Evolutionary conservation across 64 coral and sea anemone genomes (phyloP), one percentile per base, ranked within the genome.

Genomic region (Pachyseris speciosa): DNA sequence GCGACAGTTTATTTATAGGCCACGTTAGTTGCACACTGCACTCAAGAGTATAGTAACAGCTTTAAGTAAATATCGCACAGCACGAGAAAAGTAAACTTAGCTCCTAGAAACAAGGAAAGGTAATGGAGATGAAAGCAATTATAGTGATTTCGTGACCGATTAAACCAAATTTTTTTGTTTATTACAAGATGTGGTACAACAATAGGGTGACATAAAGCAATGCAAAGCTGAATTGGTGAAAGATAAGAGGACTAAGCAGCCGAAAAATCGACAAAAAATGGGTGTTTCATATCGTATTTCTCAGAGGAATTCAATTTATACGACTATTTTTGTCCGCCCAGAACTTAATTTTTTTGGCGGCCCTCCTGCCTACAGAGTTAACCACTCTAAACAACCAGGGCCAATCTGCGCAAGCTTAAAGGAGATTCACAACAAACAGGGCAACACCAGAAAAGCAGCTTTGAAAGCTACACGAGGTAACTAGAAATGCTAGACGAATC

Each of bases 181-280:
- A 57, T 22, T 29, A 20, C 53, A 59, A 34, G 34, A 39, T 61
- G 13, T 25, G 33, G 52, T 40, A 60, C 12, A 12, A 28, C n/a
- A 34, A 36, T n/a, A n/a, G 27, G 29, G 29, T 58, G 75, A 79
- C 31, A 55, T 57, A 80, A 73, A 73, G 17, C 5, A 39, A 80
- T 36, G 11, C 31, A 60, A 80, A 57, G 51, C 51, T 38, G 77
- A 61, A 80, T 26, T 61, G 77, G 32, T 80, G 77, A 80, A 80
- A 80, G 77, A 80, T 80, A 51, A 80, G 77, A 38, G 32, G 51
- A 31, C 59, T 80, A 80, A 80, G 77, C 19, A 60, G 17, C 77
- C 52, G 27, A 7, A 61, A 61, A 61, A 20, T 61, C n/a, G 58
- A 60, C 77, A 60, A 60, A 52, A 71, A 80, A 57, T 2, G 77